Evolutionary conservation across 2,888 invertebrate genomes (phyloP).

Genomic region (Caenorhabditis sulstoni): DNA sequence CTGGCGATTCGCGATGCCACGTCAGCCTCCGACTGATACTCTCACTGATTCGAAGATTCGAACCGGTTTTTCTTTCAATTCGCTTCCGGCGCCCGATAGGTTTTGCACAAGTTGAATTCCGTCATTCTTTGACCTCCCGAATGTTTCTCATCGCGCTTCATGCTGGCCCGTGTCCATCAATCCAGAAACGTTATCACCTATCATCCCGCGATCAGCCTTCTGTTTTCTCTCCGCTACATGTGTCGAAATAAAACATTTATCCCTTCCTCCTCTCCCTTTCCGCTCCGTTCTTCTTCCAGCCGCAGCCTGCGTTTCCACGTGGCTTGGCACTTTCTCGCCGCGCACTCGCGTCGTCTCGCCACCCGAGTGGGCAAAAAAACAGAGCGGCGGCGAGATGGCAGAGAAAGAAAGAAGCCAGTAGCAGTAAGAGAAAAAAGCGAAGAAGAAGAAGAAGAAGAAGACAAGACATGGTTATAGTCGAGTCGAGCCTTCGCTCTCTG

Average conservation of each 20-base stretch:
- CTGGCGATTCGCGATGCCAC: conserved; percentile 10
- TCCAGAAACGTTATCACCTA: conserved; percentile 36
- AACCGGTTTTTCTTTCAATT: conserved; percentile 32
- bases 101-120: conserved; percentile 6
- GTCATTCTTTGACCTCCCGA: conserved; percentile 44
- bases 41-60: not conserved
- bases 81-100: conserved; percentile 19
- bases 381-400: conserved; percentile 13
- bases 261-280: conserved; percentile 1
- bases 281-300: conserved; percentile 16
- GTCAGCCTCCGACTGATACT: not conserved
- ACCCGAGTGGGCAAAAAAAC: too few relatives aligned
- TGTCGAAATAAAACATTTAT: conserved; percentile 43
- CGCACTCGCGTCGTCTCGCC: conserved; percentile 35
- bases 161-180: conserved; percentile 13
- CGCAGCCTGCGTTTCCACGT: conserved; percentile 34
- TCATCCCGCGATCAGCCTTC: conserved; percentile 18
- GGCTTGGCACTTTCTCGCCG: conserved; percentile 10
- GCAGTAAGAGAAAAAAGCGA: conserved; percentile 7
- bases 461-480: conserved; percentile 43
- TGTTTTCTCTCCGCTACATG: conserved; percentile 12
- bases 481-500: conserved; percentile 36
- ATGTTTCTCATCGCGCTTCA: not conserved
- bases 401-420: conserved; percentile 36
- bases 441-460: conserved; percentile 28